A percentile compares a stretch with the other conserved stretches of the same genome.
Conservation (phyloP, 2,113 vertebrate genomes). For the Anhinga rufa region DNA sequence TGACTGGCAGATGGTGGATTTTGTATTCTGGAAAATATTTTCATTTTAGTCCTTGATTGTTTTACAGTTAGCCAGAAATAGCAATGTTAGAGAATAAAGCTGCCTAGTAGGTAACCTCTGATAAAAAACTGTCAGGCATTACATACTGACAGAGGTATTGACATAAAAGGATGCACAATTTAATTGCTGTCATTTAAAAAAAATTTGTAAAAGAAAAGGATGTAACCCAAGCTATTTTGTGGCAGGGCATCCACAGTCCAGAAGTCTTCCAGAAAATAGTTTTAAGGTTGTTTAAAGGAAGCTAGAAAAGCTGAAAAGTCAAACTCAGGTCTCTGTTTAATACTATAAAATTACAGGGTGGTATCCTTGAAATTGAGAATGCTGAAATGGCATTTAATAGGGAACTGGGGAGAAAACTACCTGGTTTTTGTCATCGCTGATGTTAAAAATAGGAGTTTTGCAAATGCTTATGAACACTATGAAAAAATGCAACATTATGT, state of each 20-base stretch:
- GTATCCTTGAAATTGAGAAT: background rate
- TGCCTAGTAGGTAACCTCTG: background rate
- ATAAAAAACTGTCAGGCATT: background rate
- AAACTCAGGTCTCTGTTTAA: background rate
- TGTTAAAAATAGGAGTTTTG: background rate
- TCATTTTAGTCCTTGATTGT: background rate
- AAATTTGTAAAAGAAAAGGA: background rate
- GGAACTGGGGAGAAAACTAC: background rate
- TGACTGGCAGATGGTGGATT: background rate
- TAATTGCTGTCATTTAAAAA: background rate
- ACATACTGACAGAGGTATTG: background rate
- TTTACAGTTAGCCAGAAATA: background rate
- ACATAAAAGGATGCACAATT: background rate
- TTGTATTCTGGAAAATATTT: background rate
- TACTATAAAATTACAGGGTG: background rate
- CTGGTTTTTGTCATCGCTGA: background rate
- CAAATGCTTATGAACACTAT: background rate
- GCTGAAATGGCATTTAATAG: background rate
- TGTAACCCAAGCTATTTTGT: background rate
- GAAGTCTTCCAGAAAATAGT: background rate
- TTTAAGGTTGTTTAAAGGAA: background rate
- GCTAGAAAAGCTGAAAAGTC: background rate
- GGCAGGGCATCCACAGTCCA: background rate
- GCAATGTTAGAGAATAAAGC: background rate
- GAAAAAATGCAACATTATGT: background rate